Evolutionary conservation across 1,140 invertebrate genomes (phyloP).

Genomic region (Sminthurinus signatus): DNA sequence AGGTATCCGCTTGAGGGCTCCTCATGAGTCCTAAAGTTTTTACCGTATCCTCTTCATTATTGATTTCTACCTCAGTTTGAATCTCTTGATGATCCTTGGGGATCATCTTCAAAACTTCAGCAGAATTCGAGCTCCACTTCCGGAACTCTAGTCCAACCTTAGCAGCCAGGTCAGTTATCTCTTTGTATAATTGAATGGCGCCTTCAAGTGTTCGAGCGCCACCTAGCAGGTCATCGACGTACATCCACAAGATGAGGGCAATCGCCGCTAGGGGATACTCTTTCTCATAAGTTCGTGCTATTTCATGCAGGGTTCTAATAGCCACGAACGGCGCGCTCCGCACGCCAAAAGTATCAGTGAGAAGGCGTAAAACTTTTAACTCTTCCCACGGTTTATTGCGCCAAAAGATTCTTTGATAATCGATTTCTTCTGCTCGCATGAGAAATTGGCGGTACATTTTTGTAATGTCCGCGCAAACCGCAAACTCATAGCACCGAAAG

Average conservation of each 20-base stretch:
- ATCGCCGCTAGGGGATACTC: slow-evolving; percentile 40
- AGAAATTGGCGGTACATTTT: neutral
- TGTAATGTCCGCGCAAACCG: neutral
- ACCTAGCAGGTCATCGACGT: slow-evolving; percentile 46
- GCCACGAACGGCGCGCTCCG: slow-evolving; percentile 7
- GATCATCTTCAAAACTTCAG: slow-evolving; percentile 36
- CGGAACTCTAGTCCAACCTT: slow-evolving; percentile 44
- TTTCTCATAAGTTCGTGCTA: slow-evolving; percentile 42
- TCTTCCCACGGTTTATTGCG: no score
- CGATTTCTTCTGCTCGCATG: neutral
- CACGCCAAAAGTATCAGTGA: slow-evolving; percentile 18
- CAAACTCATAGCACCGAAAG: neutral
- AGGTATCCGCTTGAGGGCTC: slow-evolving; percentile 25
- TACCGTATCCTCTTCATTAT: slow-evolving; percentile 8
- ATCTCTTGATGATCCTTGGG: slow-evolving; percentile 3
- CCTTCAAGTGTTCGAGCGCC: slow-evolving; percentile 41
- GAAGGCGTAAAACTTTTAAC: no score
- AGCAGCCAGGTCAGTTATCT: slow-evolving; percentile 42
- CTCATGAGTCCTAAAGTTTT: slow-evolving; percentile 35
- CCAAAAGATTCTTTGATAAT: neutral
- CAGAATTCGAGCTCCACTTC: slow-evolving; percentile 46
- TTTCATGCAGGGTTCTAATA: slow-evolving; percentile 38
- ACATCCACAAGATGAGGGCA: slow-evolving; percentile 43
- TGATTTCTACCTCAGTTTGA: neutral
- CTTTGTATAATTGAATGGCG: slow-evolving; percentile 31